Evolutionary conservation across 2,888 invertebrate genomes (phyloP), one percentile per base, ranked within the genome.

Genomic region (Mongoloraphidia duomilia): DNA sequence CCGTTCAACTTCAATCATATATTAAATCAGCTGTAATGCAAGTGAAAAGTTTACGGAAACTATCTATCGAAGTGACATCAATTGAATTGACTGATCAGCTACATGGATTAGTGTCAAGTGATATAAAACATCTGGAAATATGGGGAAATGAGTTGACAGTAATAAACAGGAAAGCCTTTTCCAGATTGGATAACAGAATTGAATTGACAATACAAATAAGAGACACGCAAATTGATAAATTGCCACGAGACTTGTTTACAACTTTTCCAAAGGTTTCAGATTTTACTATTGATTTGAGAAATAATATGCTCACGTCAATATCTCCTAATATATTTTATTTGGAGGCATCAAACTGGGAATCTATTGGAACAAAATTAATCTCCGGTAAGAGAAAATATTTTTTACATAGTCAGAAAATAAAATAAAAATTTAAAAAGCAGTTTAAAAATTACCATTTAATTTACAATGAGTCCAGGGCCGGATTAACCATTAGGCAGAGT

Each of bases 301-400:
- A 82, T 63, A 93, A 93, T 70, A 78, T 80, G 68, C 75, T 92
- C 61, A 77, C 80, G 36, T 79, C 82, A 51, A 72, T 92, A 54
- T 84, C 84, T 63, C 84, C 89, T 46, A 85, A 87, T 53, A 83
- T 86, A 53, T 84, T 92, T 64, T 90, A 91, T 66, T 84, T 86
- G 34, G 90, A 91, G 66, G 79, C 83, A 56, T 84, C 86, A 26
- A 80, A 82, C 58, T 90, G 90, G 90, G 88, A 89, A 66, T 81
- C 83, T 55, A 83, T 87, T 55, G 90, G 90, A 11, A 90, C 91
- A 6, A 84, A 87, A 62, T 76, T 88, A 63, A 80, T 91, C 49
- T 81, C 84, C 69, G 85, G 86, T 84, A 67, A 69, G 71, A 56
- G 6, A 26, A 26, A 6, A 6, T 6, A 26, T 26, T 26, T 26